Base-by-base conservation (phyloP, 1,140 invertebrate species). In the Ephestia elutella region DNA sequence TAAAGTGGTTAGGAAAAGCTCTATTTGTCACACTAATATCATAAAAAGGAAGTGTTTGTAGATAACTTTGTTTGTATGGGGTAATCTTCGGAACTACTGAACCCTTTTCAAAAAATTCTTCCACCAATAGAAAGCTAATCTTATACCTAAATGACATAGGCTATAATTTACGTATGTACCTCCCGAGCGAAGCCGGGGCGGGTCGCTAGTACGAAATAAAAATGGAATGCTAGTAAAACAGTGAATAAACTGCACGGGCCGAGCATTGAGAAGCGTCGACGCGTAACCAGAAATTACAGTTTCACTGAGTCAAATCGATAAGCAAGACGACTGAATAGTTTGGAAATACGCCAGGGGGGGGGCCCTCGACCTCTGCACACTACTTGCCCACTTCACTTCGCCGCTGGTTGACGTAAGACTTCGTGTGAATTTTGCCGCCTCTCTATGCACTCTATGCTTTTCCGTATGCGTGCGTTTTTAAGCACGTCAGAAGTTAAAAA, bases 341-440 rank as follows among this genome's bases (percentile, higher is more conserved):
- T 80, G 77, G 74, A 77, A 60, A 55, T 65, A 53, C 66, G 77
- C 77, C 77, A 80, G 66, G 55, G 60, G 60, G n/a, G n/a, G n/a
- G n/a, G n/a, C n/a, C 63, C 65, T 71, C 70, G 66, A 76, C 73
- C 73, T 71, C 65, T 63, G 62, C 65, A 68, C 61, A 60, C 63
- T 65, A 60, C 63, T 65, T 57, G 54, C 56, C 63, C 49, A 62
- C 59, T 62, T 59, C 57, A 63, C 54, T 49, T 19, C 17, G 18
- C 1, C 18, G 2, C 15, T 21, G 20, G 19, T 53, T 53, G 50
- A 53, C 21, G 50, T 53, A 53, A 53, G 50, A 53, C 20, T n/a
- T n/a, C 3, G 38, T 44, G 38, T 44, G 38, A 44, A 44, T 44
- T 44, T 44, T 44, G 38, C 38, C 38, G 38, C 38, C 38, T 44